Evolutionary conservation across 1,140 invertebrate genomes (phyloP).

Genomic region (Drosophila auraria): DNA sequence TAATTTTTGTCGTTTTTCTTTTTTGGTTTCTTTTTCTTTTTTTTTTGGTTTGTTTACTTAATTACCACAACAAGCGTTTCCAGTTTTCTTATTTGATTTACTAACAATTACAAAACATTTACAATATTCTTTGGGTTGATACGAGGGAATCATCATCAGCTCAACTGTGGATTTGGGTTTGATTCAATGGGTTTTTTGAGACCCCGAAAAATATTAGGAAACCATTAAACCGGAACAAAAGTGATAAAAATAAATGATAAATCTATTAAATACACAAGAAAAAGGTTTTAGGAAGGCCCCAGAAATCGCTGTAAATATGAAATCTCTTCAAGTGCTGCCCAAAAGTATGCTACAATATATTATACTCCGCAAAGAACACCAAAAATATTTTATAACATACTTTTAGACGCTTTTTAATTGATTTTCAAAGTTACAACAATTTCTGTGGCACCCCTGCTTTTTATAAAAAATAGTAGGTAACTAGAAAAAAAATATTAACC

Average conservation of each 20-base stretch:
- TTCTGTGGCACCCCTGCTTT: neutral
- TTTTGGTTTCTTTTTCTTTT: conserved; percentile 33
- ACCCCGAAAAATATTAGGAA: neutral
- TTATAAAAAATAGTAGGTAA: no score
- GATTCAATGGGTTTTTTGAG: conserved; percentile 2
- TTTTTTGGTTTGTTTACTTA: conserved; percentile 51
- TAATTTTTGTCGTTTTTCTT: conserved; percentile 20
- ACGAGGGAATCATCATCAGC: conserved; percentile 12
- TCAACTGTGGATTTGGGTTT: conserved; percentile 10
- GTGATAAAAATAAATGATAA: no score
- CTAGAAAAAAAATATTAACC: no score
- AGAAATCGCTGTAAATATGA: neutral
- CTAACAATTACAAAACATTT: conserved; percentile 81
- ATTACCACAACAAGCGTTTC: conserved; percentile 82
- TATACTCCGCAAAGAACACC: no score
- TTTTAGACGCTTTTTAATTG: neutral
- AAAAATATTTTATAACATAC: neutral
- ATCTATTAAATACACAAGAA: neutral
- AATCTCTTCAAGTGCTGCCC: neutral
- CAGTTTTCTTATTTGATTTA: conserved; percentile 82
- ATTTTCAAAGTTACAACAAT: neutral
- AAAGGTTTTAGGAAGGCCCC: neutral
- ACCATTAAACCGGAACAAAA: neutral
- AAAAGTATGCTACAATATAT: neutral
- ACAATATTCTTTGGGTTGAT: conserved; percentile 24